These are phyloP conservation scores for Patiria miniata DNA, from an alignment of 35 echinoderm and acorn worm genomes.

Conservation along the genomic window DNA sequence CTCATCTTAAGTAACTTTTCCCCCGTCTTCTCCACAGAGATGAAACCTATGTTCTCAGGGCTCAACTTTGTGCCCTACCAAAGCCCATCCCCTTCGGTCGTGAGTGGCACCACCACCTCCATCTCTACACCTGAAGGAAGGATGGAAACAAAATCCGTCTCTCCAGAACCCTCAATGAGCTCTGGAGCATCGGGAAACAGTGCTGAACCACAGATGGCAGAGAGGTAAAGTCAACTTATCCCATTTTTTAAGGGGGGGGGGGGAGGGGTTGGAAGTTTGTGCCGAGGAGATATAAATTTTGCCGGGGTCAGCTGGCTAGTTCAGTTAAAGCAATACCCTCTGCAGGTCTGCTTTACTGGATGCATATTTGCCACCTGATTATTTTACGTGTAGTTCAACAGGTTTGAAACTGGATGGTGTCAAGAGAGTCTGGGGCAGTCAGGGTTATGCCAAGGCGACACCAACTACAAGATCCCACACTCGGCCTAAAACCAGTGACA, in stretches of 20 bases:
- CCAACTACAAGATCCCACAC: background rate
- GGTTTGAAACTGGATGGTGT: slow-evolving; percentile 55
- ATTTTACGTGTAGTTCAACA: slow-evolving; percentile 16
- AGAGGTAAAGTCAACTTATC: background rate
- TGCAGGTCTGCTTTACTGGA: background rate
- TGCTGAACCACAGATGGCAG: background rate
- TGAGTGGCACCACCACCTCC: slow-evolving; percentile 41
- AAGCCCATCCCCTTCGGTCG: slow-evolving; percentile 59
- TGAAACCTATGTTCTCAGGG: slow-evolving; percentile 66
- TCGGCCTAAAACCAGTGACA: background rate
- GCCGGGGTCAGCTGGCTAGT: too few relatives aligned
- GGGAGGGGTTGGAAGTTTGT: too few relatives aligned
- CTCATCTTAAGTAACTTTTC: too few relatives aligned
- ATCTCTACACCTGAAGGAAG: slow-evolving; percentile 16
- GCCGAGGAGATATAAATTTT: too few relatives aligned
- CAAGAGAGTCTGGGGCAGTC: slow-evolving; percentile 57
- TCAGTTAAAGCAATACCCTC: too few relatives aligned
- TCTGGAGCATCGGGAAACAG: slow-evolving; percentile 54
- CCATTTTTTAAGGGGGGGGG: too few relatives aligned
- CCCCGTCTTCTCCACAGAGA: background rate
- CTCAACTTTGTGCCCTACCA: slow-evolving; percentile 90
- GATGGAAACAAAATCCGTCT: background rate
- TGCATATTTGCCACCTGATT: slow-evolving; percentile 5
- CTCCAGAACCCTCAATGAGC: slow-evolving; percentile 49
- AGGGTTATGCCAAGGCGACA: slow-evolving; percentile 46